A percentile compares a stretch with the other conserved stretches of the same genome.
These are phyloP conservation scores for Schizotus pectinicornis DNA, from an alignment of 2,888 invertebrate species.

Conservation along the genomic window DNA sequence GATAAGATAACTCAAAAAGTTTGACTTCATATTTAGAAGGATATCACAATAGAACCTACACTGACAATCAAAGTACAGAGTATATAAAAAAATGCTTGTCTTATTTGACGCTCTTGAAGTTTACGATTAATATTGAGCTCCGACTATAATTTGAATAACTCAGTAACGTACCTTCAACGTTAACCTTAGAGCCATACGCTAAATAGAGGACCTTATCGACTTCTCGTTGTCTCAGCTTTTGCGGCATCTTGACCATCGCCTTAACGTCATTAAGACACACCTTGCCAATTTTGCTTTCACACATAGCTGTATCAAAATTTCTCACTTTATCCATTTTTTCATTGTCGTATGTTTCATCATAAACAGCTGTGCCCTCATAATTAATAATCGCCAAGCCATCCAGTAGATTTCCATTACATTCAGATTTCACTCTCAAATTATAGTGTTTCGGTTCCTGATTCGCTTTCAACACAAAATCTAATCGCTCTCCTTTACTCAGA, in stretches of 20 bases:
- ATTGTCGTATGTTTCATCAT: slow-evolving; percentile 14
- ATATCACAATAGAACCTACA: no score
- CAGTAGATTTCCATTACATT: slow-evolving; percentile 59
- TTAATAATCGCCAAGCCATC: slow-evolving; percentile 63
- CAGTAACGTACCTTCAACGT: slow-evolving; percentile 32
- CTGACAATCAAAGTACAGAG: no score
- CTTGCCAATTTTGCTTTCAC: slow-evolving; percentile 55
- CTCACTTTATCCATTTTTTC: slow-evolving; percentile 24
- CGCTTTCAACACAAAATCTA: slow-evolving; percentile 75
- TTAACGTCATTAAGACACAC: slow-evolving; percentile 68
- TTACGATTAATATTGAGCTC: no score
- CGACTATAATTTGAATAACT: not conserved
- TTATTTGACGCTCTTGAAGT: no score
- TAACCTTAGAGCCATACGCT: slow-evolving; percentile 68
- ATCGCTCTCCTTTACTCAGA: slow-evolving; percentile 74
- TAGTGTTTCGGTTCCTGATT: slow-evolving; percentile 65
- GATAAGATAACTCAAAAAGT: no score
- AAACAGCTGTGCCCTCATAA: slow-evolving; percentile 46
- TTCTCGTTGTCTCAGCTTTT: slow-evolving; percentile 57
- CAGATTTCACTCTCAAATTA: slow-evolving; percentile 66
- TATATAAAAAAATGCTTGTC: no score
- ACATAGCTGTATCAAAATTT: slow-evolving; percentile 49
- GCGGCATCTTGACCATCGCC: slow-evolving; percentile 62
- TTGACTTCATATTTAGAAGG: no score
- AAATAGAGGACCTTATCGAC: slow-evolving; percentile 69